These are phyloP conservation scores for Cyanistes caeruleus DNA, from an alignment of 2,113 vertebrate species.

Conservation along the genomic window DNA sequence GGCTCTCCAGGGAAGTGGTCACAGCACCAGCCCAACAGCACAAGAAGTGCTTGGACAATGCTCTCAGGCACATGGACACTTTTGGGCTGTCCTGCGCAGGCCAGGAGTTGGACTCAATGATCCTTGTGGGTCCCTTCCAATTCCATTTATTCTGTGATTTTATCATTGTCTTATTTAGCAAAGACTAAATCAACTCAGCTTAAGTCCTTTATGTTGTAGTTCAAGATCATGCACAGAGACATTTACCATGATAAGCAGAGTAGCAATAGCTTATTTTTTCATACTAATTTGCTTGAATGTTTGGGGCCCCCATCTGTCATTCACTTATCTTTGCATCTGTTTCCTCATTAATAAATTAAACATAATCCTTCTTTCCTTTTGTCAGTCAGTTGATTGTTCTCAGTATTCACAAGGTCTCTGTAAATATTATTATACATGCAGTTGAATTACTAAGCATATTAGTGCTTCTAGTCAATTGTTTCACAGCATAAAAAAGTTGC, in stretches of 20 bases:
- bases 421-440: background rate
- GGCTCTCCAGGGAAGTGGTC: background rate
- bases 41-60: background rate
- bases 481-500: background rate
- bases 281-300: background rate
- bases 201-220: background rate
- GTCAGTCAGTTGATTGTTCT: background rate
- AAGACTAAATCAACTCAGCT: background rate
- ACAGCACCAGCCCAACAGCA: background rate
- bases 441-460: background rate
- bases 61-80: rapidly evolving
- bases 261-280: background rate
- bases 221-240: background rate
- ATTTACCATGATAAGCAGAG: background rate
- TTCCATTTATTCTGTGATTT: background rate
- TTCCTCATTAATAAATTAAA: slow-evolving; percentile 13
- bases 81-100: background rate
- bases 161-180: background rate
- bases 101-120: rapidly evolving
- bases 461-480: background rate
- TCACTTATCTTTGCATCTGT: background rate
- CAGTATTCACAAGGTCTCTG: background rate
- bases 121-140: background rate
- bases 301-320: background rate
- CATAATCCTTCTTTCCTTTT: background rate